A percentile compares a stretch with the other conserved stretches of the same genome.
These are phyloP conservation scores for Melanotaenia duboulayi DNA, from an alignment of 2,113 vertebrate species.

Conservation along the genomic window DNA sequence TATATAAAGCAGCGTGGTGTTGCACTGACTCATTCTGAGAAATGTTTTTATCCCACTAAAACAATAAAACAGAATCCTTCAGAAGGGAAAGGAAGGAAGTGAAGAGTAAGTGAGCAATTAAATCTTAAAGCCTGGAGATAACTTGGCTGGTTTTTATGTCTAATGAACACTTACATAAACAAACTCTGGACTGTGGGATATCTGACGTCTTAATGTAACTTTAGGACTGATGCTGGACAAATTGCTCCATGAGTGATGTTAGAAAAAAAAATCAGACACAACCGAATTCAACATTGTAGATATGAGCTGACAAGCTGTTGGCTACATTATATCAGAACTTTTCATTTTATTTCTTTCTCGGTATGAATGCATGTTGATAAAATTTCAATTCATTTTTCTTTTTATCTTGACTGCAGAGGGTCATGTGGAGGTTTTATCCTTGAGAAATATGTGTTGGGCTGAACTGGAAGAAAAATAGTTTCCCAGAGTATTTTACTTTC, in stretches of 20 bases:
- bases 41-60: constrained; percentile 49
- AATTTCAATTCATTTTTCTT: constrained; percentile 47
- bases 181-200: constrained; percentile 1
- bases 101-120: constrained; percentile 21
- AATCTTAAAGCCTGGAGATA: constrained; percentile 27
- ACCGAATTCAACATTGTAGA: constrained; percentile 5
- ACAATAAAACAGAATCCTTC: constrained; percentile 38
- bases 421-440: constrained; percentile 44
- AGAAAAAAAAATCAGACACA: constrained; percentile 30
- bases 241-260: constrained; percentile 25
- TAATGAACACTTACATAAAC: constrained; percentile 8
- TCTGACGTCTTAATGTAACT: neutral
- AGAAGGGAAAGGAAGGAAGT: constrained; percentile 34
- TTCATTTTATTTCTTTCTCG: constrained; percentile 36
- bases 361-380: constrained; percentile 26
- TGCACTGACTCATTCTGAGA: constrained; percentile 28
- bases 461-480: constrained; percentile 74
- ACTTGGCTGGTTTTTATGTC: constrained; percentile 24
- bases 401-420: constrained; percentile 29
- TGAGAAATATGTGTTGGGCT: constrained; percentile 62
- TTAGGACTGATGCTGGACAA: constrained; percentile 1
- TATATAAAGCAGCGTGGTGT: constrained; percentile 47
- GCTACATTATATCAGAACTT: constrained; percentile 22
- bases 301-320: constrained; percentile 18
- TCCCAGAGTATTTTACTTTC: constrained; percentile 75